A percentile compares a stretch with the other conserved stretches of the same genome.
phyloP scores from a whole-genome alignment of 2,888 invertebrate genomes.

The Machimus atricapillus region DNA sequence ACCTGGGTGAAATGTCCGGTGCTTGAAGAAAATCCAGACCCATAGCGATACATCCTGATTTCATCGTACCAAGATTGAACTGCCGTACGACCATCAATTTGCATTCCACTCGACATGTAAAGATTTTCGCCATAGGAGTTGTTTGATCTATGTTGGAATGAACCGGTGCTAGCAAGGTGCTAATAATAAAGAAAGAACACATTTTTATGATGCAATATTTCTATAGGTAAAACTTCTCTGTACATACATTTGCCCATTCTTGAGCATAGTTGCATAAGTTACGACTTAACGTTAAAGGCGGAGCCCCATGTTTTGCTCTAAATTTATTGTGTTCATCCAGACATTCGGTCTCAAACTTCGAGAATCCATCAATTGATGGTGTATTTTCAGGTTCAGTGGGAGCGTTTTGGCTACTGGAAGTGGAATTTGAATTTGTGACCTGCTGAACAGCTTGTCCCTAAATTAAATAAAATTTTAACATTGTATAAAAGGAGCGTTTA shows the following conservation, averaged over 20 bases:
- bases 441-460: background rate
- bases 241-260: conserved; percentile 69
- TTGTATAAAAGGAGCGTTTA: background rate
- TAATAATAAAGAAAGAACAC: conserved; percentile 55
- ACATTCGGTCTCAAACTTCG: conserved; percentile 71
- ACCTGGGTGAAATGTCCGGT: conserved; percentile 83
- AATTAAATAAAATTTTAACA: background rate
- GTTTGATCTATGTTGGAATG: conserved; percentile 76
- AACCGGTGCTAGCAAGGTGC: conserved; percentile 58
- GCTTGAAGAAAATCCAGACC: conserved; percentile 67
- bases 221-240: background rate
- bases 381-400: background rate
- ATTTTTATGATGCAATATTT: background rate
- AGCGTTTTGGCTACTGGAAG: background rate
- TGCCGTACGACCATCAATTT: conserved; percentile 71
- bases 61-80: conserved; percentile 82
- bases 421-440: background rate
- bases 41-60: conserved; percentile 71
- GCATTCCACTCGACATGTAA: conserved; percentile 75
- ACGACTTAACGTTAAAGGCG: conserved; percentile 70
- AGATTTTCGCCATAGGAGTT: conserved; percentile 72
- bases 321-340: conserved; percentile 75
- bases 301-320: conserved; percentile 72
- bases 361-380: background rate
- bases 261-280: conserved; percentile 72